A percentile compares a stretch with the other conserved stretches of the same genome.
Conservation (phyloP, 2,888 invertebrate species). For the Tiphia femorata region DNA sequence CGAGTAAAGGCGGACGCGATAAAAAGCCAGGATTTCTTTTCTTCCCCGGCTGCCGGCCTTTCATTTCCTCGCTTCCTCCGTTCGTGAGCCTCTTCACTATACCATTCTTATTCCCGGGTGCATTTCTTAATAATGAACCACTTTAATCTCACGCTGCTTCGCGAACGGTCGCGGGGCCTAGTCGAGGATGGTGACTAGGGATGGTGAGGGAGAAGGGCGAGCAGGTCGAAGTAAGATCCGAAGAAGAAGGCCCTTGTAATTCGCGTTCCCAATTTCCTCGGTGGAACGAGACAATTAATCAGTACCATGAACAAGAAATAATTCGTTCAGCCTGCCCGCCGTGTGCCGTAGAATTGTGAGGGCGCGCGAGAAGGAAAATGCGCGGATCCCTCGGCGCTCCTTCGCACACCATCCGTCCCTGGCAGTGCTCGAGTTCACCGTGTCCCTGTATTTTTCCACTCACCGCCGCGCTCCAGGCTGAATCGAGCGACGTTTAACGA, state of each 20-base stretch:
- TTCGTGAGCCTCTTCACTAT: slow-evolving; percentile 8
- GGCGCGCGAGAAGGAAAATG: too few relatives aligned
- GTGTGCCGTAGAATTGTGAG: slow-evolving; percentile 5
- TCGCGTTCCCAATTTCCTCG: slow-evolving; percentile 31
- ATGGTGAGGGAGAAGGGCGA: too few relatives aligned
- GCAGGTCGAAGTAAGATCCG: too few relatives aligned
- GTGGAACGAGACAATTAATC: slow-evolving; percentile 34
- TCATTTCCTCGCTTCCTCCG: slow-evolving; percentile 19
- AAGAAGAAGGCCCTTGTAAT: slow-evolving; percentile 23
- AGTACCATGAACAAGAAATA: slow-evolving; percentile 25
- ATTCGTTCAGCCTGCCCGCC: slow-evolving; percentile 21
- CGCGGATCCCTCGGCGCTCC: too few relatives aligned
- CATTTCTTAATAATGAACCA: slow-evolving; percentile 50
- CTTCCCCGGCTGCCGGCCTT: slow-evolving; percentile 20
- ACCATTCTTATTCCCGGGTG: slow-evolving; percentile 32
- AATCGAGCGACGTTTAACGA: too few relatives aligned
- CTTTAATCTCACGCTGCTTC: slow-evolving; percentile 40
- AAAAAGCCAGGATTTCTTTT: slow-evolving; percentile 22
- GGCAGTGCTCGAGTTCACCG: too few relatives aligned
- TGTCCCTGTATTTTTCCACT: too few relatives aligned
- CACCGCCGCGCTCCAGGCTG: too few relatives aligned
- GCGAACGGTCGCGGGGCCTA: slow-evolving; percentile 13
- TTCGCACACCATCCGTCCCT: too few relatives aligned
- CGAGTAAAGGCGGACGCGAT: too few relatives aligned
- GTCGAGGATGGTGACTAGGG: too few relatives aligned